A percentile compares a stretch with the other conserved stretches of the same genome.
These are phyloP conservation scores for Tipula lateralis DNA, from an alignment of 2,888 invertebrate species.

Conservation along the genomic window DNA sequence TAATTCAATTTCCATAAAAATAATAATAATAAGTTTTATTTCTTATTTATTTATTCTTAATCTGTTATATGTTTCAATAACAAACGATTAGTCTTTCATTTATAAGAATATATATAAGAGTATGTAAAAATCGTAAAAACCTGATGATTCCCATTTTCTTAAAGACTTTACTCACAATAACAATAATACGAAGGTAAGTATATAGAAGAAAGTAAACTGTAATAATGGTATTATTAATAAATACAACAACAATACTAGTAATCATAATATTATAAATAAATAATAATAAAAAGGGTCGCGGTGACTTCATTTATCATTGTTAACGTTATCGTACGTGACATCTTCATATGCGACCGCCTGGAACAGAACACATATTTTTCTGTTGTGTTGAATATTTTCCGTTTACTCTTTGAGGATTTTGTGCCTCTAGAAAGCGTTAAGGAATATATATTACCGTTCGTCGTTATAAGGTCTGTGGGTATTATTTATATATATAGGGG, in stretches of 20 bases:
- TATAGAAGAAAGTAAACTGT: conserved; percentile 14
- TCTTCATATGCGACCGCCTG: conserved; percentile 33
- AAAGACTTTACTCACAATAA: not conserved
- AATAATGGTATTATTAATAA: conserved; percentile 19
- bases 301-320: conserved; percentile 35
- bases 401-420: not conserved
- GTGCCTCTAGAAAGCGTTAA: not conserved
- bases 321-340: conserved; percentile 34
- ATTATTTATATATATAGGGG: not conserved
- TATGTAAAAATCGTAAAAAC: not conserved
- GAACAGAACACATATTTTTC: not conserved
- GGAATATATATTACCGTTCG: not conserved
- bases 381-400: not conserved
- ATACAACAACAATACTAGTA: not conserved
- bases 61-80: conserved; percentile 11
- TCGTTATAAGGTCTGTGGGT: not conserved
- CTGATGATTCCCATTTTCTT: not conserved
- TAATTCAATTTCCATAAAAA: conserved; percentile 2
- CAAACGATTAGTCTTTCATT: conserved; percentile 19
- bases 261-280: conserved; percentile 7
- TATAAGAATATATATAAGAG: not conserved
- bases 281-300: conserved; percentile 32
- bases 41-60: conserved; percentile 19
- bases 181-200: not conserved
- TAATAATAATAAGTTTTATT: conserved; percentile 20